A percentile compares a stretch with the other conserved stretches of the same genome.
phyloP scores from a whole-genome alignment of 2,113 vertebrate genomes.

The Cephalopterus ornatus region DNA sequence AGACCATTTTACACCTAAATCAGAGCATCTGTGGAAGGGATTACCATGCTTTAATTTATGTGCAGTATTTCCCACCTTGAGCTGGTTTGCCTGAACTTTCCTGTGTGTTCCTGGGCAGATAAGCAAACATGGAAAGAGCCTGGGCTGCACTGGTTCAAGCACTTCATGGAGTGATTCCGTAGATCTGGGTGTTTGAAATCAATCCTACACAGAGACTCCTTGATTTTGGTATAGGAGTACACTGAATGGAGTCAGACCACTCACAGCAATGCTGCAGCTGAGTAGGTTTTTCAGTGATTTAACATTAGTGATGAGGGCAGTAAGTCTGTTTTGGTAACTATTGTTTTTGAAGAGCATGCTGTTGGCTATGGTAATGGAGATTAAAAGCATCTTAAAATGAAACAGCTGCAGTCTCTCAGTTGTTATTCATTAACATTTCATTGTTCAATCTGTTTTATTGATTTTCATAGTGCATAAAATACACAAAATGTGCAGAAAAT shows the following conservation, averaged over 20 bases:
- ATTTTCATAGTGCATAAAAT: constrained; percentile 43
- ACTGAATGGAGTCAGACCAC: rapidly evolving
- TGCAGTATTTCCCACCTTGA: background rate
- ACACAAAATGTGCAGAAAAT: background rate
- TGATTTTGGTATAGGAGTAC: background rate
- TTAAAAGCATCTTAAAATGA: constrained; percentile 42
- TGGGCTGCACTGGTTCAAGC: background rate
- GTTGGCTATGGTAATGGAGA: background rate
- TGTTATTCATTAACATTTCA: constrained; percentile 36
- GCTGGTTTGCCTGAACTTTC: background rate
- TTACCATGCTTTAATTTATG: constrained; percentile 29
- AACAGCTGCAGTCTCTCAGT: background rate
- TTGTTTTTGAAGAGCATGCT: background rate
- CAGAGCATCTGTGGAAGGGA: constrained; percentile 47
- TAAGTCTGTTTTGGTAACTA: background rate
- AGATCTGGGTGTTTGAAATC: background rate
- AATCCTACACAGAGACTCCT: background rate
- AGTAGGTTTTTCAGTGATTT: background rate
- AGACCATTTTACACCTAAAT: constrained; percentile 34
- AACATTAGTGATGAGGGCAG: background rate
- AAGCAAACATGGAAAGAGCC: background rate
- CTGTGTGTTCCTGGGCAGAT: background rate
- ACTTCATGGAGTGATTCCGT: background rate
- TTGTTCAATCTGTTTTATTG: constrained; percentile 19
- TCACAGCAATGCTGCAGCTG: background rate